Evolutionary conservation across 1,140 invertebrate species (phyloP).

Genomic region (Aphelenchoides fujianensis): DNA sequence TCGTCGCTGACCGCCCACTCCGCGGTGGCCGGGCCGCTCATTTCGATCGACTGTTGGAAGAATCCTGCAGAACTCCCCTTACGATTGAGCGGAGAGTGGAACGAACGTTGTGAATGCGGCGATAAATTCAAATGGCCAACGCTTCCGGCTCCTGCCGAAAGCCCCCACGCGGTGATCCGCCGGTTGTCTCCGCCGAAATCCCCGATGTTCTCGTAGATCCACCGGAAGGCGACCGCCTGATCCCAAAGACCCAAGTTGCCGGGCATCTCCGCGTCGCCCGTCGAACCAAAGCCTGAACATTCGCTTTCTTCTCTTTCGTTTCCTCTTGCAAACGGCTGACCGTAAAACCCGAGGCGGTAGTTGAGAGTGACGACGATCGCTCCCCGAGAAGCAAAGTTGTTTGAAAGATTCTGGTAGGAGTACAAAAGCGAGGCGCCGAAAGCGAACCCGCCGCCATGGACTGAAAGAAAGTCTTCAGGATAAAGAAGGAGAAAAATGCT

Average conservation of each 20-base stretch:
- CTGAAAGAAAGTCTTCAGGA: constrained; percentile 75
- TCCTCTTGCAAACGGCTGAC: constrained; percentile 42
- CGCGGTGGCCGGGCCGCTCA: constrained; percentile 13
- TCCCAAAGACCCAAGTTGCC: constrained; percentile 79
- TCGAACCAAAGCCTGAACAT: constrained; percentile 21
- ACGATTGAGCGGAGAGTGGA: not conserved
- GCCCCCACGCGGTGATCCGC: constrained; percentile 25
- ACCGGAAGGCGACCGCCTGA: constrained; percentile 26
- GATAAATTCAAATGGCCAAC: constrained; percentile 26
- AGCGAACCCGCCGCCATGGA: constrained; percentile 92
- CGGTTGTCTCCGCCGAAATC: constrained; percentile 32
- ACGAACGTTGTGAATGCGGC: constrained; percentile 20
- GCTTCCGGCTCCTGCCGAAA: constrained; percentile 21
- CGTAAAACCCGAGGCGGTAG: constrained; percentile 42
- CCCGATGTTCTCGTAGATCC: constrained; percentile 32
- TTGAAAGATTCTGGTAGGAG: constrained; percentile 29
- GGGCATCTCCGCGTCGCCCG: constrained; percentile 72
- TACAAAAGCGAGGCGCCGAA: constrained; percentile 43
- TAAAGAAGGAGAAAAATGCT: not conserved
- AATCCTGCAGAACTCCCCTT: not conserved
- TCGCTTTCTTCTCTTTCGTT: constrained; percentile 19
- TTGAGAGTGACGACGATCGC: constrained; percentile 47
- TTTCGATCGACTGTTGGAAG: constrained; percentile 9
- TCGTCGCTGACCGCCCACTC: constrained; percentile 16
- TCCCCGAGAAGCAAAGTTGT: constrained; percentile 30